phyloP scores from a whole-genome alignment of 2,113 vertebrate genomes.

The Mionectes macconnelli region DNA sequence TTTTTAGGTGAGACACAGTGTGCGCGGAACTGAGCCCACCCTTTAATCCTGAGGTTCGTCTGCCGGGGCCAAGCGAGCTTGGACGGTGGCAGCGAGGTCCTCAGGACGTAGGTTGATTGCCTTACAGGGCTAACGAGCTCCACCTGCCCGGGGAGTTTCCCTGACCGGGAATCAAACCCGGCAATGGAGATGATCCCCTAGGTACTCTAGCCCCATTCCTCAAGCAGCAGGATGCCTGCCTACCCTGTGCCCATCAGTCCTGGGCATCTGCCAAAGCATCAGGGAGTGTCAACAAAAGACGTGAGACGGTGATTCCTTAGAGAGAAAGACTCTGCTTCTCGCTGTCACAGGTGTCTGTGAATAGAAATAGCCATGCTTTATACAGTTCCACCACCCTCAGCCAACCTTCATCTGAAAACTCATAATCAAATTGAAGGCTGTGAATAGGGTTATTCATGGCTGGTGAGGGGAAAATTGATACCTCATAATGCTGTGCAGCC shows the following conservation, averaged over 20 bases:
- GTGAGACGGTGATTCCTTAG: neutral
- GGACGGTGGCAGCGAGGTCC: no score
- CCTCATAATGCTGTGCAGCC: neutral
- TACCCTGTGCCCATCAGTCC: neutral
- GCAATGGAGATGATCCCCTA: fast-evolving
- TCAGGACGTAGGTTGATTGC: no score
- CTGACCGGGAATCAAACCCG: no score
- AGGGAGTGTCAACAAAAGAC: neutral
- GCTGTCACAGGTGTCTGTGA: neutral
- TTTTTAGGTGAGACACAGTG: no score
- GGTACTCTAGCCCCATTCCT: neutral
- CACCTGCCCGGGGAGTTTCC: no score
- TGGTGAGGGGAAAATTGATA: neutral
- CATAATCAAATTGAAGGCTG: neutral
- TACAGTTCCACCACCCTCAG: neutral
- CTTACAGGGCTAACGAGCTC: no score
- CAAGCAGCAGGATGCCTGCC: neutral
- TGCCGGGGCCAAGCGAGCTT: no score
- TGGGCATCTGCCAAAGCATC: neutral
- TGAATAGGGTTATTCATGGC: neutral
- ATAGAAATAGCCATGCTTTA: neutral
- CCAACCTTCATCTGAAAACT: neutral
- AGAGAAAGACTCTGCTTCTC: neutral
- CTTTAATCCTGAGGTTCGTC: no score
- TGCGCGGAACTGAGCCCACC: no score